Base-by-base conservation (phyloP, 2,113 vertebrate species). In the Deroptyus accipitrinus region DNA sequence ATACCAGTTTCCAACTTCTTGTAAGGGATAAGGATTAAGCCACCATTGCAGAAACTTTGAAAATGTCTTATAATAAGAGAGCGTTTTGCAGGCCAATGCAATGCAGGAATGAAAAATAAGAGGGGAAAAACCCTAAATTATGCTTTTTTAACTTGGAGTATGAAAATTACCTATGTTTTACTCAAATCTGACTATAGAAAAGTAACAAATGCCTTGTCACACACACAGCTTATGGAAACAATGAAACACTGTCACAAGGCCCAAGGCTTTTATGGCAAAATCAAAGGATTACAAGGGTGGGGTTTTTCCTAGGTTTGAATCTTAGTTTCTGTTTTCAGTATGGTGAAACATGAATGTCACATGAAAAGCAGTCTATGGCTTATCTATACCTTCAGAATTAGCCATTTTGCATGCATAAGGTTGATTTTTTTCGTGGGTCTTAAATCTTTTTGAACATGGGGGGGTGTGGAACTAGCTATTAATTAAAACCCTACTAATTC, bases 1-100 rank as follows among this genome's bases (percentile, higher is more conserved):
- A 14, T 35, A 54, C 8, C 46, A 77, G 59, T 17, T 83, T 30
- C 83, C 90, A 95, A 23, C 52, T 90, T 61, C 87, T 72, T 91
- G 33, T 86, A 72, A 62, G 17, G 69, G n/a, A 46, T 51, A 77
- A 82, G 48, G 51, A 52, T 8, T 51, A 33, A 92, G 35, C 83
- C 24, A 27, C 54, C 70, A 83, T 13, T 41, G 74, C 37, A 55
- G 54, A 57, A 76, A 31, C 25, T 74, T 57, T n/a, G 41, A 39
- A 82, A 73, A 69, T 23, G 5, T 35, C 7, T 1, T 28, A 9
- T 3, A 28, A 48, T 23, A 46, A 64, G 7, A 77, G 15, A 35
- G 10, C 4, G 16, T 41, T 76, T 63, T n/a, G 12, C 24, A 69
- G 57, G 83, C 44, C 33, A 88, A 31, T 0, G 19, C 31, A 54